phyloP scores from a whole-genome alignment of 2,888 invertebrate species.

The Drosophila peninsularis region DNA sequence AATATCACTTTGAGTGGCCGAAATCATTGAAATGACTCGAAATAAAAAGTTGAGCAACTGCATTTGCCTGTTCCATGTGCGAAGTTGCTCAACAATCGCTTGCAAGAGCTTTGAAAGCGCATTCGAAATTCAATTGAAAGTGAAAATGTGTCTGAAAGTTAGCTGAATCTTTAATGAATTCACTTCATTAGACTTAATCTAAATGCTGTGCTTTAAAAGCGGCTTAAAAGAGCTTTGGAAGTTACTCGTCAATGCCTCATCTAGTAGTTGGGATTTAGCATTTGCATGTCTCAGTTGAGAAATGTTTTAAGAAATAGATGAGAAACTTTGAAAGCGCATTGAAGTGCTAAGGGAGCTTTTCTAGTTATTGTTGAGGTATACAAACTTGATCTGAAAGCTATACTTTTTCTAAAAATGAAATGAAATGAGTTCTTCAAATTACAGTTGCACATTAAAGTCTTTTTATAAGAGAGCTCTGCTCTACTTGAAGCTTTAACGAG shows the following conservation, averaged over 20 bases:
- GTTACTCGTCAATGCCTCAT: too few relatives aligned
- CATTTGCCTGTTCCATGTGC: background rate
- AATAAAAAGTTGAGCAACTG: background rate
- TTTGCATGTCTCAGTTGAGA: too few relatives aligned
- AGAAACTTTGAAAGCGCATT: background rate
- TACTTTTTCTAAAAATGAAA: too few relatives aligned
- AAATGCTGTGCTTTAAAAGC: background rate
- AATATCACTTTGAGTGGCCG: slow-evolving; percentile 4
- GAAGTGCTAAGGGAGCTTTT: background rate
- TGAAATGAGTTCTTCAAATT: too few relatives aligned
- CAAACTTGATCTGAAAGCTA: background rate
- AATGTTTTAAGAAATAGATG: too few relatives aligned
- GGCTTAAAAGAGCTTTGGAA: background rate
- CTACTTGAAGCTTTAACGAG: background rate
- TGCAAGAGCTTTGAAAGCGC: slow-evolving; percentile 1
- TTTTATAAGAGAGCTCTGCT: background rate
- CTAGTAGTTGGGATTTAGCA: too few relatives aligned
- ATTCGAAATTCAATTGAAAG: background rate
- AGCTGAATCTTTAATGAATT: background rate
- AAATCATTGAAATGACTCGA: slow-evolving; percentile 8
- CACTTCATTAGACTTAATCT: background rate
- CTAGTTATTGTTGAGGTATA: background rate
- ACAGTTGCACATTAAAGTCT: too few relatives aligned
- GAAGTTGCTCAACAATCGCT: background rate
- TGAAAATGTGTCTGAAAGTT: background rate